Evolutionary conservation across 2,797 vertebrate genomes (phyloP).

Genomic region (Sebastes alutus): DNA sequence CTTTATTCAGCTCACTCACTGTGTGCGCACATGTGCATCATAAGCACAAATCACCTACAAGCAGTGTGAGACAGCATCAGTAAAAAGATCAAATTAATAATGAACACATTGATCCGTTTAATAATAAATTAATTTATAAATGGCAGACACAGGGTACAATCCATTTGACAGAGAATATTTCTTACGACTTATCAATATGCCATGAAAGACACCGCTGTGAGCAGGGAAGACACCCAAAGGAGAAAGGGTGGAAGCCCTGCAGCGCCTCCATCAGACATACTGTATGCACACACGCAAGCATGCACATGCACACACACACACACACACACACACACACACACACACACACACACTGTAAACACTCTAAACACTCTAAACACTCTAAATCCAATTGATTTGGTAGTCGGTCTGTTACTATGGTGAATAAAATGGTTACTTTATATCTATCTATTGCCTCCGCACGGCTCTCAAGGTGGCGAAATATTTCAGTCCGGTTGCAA

Average conservation of each 20-base stretch:
- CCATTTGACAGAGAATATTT: conserved; percentile 30
- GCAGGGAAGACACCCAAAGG: conserved; percentile 47
- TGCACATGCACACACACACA: not conserved
- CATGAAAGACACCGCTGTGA: conserved; percentile 38
- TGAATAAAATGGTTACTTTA: not conserved
- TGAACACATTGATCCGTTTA: conserved; percentile 10
- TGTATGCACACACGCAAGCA: not conserved
- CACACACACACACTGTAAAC: too few species aligned
- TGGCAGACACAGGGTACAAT: conserved; percentile 35
- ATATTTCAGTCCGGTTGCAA: too few species aligned
- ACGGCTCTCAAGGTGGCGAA: not conserved
- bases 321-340: not conserved
- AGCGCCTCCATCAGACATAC: conserved; percentile 40
- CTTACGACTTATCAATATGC: conserved; percentile 39
- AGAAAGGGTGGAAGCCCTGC: conserved; percentile 21
- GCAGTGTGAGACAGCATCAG: not conserved
- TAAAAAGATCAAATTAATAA: conserved; percentile 31
- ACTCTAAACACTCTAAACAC: not conserved
- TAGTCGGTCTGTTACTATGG: conserved; percentile 2
- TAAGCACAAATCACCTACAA: not conserved
- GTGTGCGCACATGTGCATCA: not conserved
- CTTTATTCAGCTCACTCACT: not conserved
- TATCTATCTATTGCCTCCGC: not conserved
- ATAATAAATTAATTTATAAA: conserved; percentile 33
- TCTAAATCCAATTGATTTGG: not conserved